A percentile compares a stretch with the other conserved stretches of the same genome.
These are phyloP conservation scores for Andrena haemorrhoa DNA, from an alignment of 2,888 invertebrate species.

Conservation along the genomic window DNA sequence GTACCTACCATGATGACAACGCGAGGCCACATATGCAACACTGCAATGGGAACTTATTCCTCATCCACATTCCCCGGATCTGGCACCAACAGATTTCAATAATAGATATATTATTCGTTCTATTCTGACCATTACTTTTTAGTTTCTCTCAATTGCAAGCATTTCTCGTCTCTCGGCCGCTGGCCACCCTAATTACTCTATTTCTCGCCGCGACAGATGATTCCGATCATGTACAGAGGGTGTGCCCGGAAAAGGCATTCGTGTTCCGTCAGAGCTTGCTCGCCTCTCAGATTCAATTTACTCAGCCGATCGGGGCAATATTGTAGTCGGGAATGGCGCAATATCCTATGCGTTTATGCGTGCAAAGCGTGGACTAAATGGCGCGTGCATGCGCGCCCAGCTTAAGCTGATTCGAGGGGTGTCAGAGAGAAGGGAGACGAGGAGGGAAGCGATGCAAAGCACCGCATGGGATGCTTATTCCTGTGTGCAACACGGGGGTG, in stretches of 20 bases:
- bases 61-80: too few relatives aligned
- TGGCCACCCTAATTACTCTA: slow-evolving; percentile 18
- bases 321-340: slow-evolving; percentile 31
- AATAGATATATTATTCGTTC: too few relatives aligned
- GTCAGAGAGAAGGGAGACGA: slow-evolving; percentile 8
- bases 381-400: slow-evolving; percentile 73
- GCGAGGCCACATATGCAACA: too few relatives aligned
- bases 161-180: background rate
- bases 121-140: too few relatives aligned
- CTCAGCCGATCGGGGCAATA: slow-evolving; percentile 50
- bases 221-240: slow-evolving; percentile 23
- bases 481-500: slow-evolving; percentile 63
- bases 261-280: slow-evolving; percentile 25
- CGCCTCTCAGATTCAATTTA: slow-evolving; percentile 48
- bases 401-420: slow-evolving; percentile 65
- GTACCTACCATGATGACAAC: too few relatives aligned
- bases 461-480: slow-evolving; percentile 38
- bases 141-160: background rate
- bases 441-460: slow-evolving; percentile 27
- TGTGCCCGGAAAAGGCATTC: background rate
- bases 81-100: too few relatives aligned
- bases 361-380: slow-evolving; percentile 70
- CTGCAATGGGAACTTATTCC: too few relatives aligned
- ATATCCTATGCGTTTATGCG: slow-evolving; percentile 50
- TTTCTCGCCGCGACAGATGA: background rate